These are phyloP conservation scores for Bradysia coprophila DNA, from an alignment of 1,140 invertebrate genomes.

Conservation along the genomic window DNA sequence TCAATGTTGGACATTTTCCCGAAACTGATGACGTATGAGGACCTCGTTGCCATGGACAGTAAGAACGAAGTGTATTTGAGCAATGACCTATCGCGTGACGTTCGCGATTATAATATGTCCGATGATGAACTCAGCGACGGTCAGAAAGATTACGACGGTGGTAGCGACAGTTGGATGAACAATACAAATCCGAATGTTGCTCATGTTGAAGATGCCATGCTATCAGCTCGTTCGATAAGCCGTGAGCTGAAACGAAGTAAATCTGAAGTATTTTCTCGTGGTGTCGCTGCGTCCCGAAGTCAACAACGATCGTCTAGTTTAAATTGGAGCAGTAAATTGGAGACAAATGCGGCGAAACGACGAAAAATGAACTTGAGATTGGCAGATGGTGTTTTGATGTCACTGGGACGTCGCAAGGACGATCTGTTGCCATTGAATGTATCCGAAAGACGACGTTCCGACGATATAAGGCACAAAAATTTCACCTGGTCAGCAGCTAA, in stretches of 20 bases:
- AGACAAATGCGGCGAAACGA: slow-evolving; percentile 40
- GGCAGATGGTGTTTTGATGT: slow-evolving; percentile 27
- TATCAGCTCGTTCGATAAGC: slow-evolving; percentile 23
- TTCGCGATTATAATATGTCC: not conserved
- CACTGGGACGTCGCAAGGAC: slow-evolving; percentile 22
- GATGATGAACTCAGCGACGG: not conserved
- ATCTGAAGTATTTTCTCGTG: slow-evolving; percentile 35
- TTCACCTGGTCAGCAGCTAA: slow-evolving; percentile 25
- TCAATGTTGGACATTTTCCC: slow-evolving; percentile 63
- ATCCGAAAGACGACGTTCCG: slow-evolving; percentile 8
- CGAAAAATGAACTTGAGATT: slow-evolving; percentile 34
- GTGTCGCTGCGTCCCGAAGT: slow-evolving; percentile 27
- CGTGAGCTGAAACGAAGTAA: slow-evolving; percentile 40
- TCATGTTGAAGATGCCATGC: slow-evolving; percentile 41
- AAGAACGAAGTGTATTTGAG: slow-evolving; percentile 35
- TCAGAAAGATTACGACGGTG: slow-evolving; percentile 8
- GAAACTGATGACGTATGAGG: slow-evolving; percentile 39
- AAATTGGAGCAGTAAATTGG: slow-evolving; percentile 45
- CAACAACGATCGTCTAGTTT: slow-evolving; percentile 45
- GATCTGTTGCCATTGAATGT: slow-evolving; percentile 10
- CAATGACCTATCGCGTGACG: slow-evolving; percentile 18
- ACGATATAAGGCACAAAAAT: slow-evolving; percentile 14
- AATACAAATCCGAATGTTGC: slow-evolving; percentile 27
- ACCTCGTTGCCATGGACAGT: slow-evolving; percentile 32
- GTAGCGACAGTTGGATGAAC: slow-evolving; percentile 28